Evolutionary conservation across 2,888 invertebrate species (phyloP), one percentile per base, ranked within the genome.

Genomic region (Drosophila glabriapex): DNA sequence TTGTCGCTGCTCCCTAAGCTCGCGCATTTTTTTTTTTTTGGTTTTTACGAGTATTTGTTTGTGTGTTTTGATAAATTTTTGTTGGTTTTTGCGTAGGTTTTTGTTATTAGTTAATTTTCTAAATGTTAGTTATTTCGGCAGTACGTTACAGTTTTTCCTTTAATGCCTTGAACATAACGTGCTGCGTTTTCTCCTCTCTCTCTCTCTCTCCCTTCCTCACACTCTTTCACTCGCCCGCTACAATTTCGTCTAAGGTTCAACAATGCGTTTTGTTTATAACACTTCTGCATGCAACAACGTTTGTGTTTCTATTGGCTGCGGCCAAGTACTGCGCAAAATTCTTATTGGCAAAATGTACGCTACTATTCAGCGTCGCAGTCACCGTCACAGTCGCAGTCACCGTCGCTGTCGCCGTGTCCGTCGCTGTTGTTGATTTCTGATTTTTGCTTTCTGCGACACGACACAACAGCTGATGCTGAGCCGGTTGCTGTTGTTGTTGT

Each of bases 131-230:
- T 50, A 5, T 53, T 49, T 46, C 43, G 41, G 12, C 35, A 68
- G 68, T 82, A 82, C 82, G 65, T 85, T 85, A 85, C 84, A 82
- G 33, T 80, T 78, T 78, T 43, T 29, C 60, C 61, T 52, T 74
- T 22, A 85, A 39, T n/a, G 41, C 55, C 54, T 75, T 85, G 64
- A 74, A 49, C 83, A 80, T 85, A 28, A 62, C 52, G 46, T n/a
- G 43, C 22, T 56, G 6, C 37, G 25, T 25, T 14, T 37, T 43
- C 6, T 16, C 12, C 10, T 29, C 5, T 31, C 22, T 46, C 5
- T 31, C 22, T 46, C 22, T 29, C 14, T 50, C 16, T 35, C 14
- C 28, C 28, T 19, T n/a, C 22, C 28, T 22, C 25, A 4, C 14
- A 31, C 25, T 46, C 14, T 29, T n/a, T 22, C 25, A 19, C 12